Base-by-base conservation (phyloP, 2,797 vertebrate species). In the Rachycentron canadum region DNA sequence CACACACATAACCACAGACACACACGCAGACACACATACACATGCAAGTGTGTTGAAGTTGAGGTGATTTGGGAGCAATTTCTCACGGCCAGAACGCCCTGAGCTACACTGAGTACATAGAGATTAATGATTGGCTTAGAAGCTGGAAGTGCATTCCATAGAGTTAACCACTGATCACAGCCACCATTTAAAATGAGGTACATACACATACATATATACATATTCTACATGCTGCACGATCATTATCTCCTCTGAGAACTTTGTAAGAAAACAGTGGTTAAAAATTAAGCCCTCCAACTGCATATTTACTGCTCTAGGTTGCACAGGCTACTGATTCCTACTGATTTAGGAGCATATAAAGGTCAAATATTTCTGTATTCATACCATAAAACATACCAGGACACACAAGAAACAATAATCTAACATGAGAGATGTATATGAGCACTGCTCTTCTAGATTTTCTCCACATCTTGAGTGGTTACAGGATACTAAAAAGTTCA, bases 61-160 rank as follows among this genome's bases (percentile, higher is more conserved):
- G 67, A 57, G 40, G 74, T 69, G 62, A 85, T 81, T 85, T 72
- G 59, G 61, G 52, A 83, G 73, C 59, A 23, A 75, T 80, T 93
- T 93, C 89, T 91, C 89, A 90, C 56, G 76, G 28, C 81, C 73
- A 66, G 69, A 86, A 59, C 55, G 78, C 69, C 84, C 84, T 2
- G 34, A 86, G 81, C 86, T 43, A 83, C 86, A 41, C 85, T 92
- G 87, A 89, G 86, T 89, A 94, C 93, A 94, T 89, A 94, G 76
- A 89, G 88, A 95, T 94, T 92, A 94, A 95, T 94, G 83, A 94
- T 93, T 93, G 87, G 85, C 82, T 71, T 60, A 87, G 73, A 85
- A 72, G 68, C 58, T 72, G 88, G 89, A 92, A 90, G 88, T 87
- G 41, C 89, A 93, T 93, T 92, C 90, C 90, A 75, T 43, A 69